Evolutionary conservation across 2,113 vertebrate species (phyloP).

Genomic region (Ochotona princeps): DNA sequence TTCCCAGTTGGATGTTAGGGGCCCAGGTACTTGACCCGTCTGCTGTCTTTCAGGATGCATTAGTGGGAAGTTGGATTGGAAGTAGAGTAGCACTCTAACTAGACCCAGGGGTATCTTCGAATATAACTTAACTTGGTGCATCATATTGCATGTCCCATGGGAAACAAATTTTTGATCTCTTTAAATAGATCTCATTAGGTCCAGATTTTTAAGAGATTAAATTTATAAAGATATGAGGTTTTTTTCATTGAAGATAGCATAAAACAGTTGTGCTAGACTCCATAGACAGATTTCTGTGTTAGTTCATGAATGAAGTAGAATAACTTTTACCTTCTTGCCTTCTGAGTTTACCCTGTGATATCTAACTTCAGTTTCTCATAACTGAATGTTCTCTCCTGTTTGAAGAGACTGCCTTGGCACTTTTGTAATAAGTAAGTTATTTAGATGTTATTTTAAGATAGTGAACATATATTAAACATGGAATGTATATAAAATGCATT

Average conservation of each 20-base stretch:
- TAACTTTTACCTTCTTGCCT: background rate
- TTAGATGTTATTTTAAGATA: background rate
- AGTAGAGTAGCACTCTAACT: too few species aligned
- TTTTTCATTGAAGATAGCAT: constrained; percentile 7
- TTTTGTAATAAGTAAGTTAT: background rate
- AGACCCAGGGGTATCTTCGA: too few species aligned
- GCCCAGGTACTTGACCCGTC: too few species aligned
- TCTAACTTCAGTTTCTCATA: background rate
- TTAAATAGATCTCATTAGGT: background rate
- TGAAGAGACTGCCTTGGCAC: background rate
- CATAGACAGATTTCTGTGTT: background rate
- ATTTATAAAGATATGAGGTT: constrained; percentile 35
- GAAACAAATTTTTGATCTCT: background rate
- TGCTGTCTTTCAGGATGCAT: too few species aligned
- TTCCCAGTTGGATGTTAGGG: too few species aligned
- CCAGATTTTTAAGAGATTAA: background rate
- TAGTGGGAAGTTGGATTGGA: too few species aligned
- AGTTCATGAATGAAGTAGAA: background rate
- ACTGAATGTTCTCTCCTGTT: background rate
- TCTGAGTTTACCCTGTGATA: background rate
- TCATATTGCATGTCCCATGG: too few species aligned
- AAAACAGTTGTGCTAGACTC: constrained; percentile 19
- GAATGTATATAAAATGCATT: background rate
- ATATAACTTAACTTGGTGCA: too few species aligned
- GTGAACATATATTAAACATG: background rate